Evolutionary conservation across 1,140 invertebrate genomes (phyloP), one percentile per base, ranked within the genome.

Genomic region (Drosophila quadrilineata): DNA sequence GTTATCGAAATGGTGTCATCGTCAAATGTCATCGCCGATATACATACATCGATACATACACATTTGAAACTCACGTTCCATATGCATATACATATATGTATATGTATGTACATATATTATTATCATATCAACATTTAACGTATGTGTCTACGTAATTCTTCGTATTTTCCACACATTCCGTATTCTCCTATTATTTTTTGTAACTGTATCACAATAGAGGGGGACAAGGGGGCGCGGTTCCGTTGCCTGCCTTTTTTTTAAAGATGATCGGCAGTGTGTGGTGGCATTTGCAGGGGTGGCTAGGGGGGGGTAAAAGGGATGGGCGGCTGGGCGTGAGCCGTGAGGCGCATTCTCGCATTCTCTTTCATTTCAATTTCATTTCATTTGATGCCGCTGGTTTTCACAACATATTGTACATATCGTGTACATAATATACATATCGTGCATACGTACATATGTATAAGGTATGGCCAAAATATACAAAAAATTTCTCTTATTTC

Each of bases 141-240:
- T 69, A 63, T 69, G 65, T 69, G 28, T 56, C 58, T 69, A 63
- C 59, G 58, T 57, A 64, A n/a, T n/a, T n/a, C n/a, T n/a, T n/a
- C n/a, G n/a, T n/a, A n/a, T n/a, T 69, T 64, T 69, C 58, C 56
- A 68, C 50, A 56, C 64, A 63, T 54, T 54, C 58, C 41, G 0
- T 17, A 35, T 40, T 22, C 21, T 38, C 29, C 33, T 19, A 14
- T 36, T 50, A 53, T 62, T 62, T 60, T 60, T 60, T 53, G 48
- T 65, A 63, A 49, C 45, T 69, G 58, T 69, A 63, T 69, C 65
- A 69, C 59, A 64, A 63, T 69, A n/a, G n/a, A n/a, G n/a, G n/a
- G n/a, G n/a, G n/a, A n/a, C n/a, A n/a, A n/a, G n/a, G n/a, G n/a
- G n/a, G n/a, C n/a, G n/a, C n/a, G n/a, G n/a, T n/a, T n/a, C n/a